A percentile compares a stretch with the other conserved stretches of the same genome.
These are phyloP conservation scores for Halcyon senegalensis DNA, from an alignment of 2,113 vertebrate species.

Conservation along the genomic window DNA sequence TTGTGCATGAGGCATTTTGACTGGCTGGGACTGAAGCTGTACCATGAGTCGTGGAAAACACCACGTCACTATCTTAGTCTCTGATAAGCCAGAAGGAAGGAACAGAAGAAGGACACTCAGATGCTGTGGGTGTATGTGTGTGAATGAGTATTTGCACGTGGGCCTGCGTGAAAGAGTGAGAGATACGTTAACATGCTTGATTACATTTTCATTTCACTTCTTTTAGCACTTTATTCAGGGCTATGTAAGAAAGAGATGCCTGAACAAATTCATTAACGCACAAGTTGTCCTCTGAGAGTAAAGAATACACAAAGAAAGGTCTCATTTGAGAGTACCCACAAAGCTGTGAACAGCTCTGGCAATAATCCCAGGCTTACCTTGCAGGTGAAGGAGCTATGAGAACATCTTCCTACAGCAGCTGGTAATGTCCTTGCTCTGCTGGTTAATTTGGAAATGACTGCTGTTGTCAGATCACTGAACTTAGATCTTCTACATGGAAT, in stretches of 20 bases:
- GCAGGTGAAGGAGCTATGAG: background rate
- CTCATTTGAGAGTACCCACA: background rate
- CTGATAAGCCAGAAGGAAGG: background rate
- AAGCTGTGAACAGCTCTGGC: background rate
- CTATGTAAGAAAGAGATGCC: background rate
- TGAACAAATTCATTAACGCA: background rate
- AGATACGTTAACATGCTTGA: background rate
- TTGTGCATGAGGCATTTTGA: background rate
- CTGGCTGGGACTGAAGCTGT: background rate
- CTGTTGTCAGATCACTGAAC: background rate
- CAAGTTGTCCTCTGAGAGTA: background rate
- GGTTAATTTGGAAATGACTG: background rate
- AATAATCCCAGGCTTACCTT: background rate
- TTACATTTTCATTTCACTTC: background rate
- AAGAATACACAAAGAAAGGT: background rate
- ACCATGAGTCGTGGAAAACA: background rate
- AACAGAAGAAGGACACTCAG: background rate
- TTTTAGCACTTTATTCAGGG: background rate
- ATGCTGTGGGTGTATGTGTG: background rate
- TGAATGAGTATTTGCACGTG: background rate
- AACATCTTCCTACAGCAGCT: background rate
- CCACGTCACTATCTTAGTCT: background rate
- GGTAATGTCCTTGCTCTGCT: background rate
- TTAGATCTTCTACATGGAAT: background rate
- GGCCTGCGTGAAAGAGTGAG: background rate